Conservation (phyloP, 2,888 invertebrate genomes). For the Oithona nana region DNA sequence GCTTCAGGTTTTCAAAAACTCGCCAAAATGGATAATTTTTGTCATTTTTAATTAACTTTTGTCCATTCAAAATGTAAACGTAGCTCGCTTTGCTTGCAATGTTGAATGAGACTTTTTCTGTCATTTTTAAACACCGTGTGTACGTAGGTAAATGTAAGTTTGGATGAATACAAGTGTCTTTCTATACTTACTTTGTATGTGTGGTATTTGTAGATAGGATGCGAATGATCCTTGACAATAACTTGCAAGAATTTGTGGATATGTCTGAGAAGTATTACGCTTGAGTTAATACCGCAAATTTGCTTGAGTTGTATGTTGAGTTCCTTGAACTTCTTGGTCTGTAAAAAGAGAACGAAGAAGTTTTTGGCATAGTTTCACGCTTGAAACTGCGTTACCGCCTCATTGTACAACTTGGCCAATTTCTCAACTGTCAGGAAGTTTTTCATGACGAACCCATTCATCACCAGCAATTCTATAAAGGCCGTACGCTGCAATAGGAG, state of each 20-base stretch:
- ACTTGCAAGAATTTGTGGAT: constrained; percentile 19
- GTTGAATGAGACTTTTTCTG: too few species aligned
- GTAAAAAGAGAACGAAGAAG: neutral
- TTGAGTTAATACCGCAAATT: neutral
- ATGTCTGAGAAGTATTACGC: constrained; percentile 14
- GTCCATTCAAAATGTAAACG: too few species aligned
- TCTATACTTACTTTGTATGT: too few species aligned
- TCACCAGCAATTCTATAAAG: constrained; percentile 28
- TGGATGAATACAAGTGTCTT: too few species aligned
- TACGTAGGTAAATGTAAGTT: too few species aligned
- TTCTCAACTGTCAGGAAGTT: constrained; percentile 27
- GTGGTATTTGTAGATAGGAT: constrained; percentile 11
- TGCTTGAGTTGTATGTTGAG: neutral
- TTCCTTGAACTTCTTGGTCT: neutral
- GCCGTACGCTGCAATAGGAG: constrained; percentile 26
- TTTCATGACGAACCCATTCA: constrained; percentile 28
- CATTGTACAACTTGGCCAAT: constrained; percentile 26
- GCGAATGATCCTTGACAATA: constrained; percentile 18
- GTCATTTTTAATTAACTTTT: too few species aligned
- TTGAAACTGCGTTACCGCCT: too few species aligned
- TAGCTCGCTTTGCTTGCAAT: too few species aligned
- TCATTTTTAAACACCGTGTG: too few species aligned
- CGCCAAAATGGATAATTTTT: too few species aligned
- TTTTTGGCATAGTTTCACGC: too few species aligned
- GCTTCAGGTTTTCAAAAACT: too few species aligned